Evolutionary conservation across 2,888 invertebrate genomes (phyloP).

Genomic region (Andrena marginata): DNA sequence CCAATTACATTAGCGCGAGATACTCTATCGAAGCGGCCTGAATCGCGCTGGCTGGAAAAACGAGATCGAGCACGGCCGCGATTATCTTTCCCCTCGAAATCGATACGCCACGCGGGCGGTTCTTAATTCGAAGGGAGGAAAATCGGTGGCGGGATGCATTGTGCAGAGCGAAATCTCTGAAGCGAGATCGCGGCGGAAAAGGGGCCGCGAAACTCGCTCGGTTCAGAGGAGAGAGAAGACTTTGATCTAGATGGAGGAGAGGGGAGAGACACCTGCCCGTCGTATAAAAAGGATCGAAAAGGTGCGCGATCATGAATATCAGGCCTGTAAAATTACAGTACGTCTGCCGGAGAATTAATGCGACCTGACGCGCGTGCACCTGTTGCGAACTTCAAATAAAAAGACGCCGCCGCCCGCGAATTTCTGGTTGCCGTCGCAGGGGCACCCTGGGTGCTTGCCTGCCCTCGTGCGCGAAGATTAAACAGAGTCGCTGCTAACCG

Average conservation of each 20-base stretch:
- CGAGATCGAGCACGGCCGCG: constrained; percentile 4
- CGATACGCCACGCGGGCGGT: too few relatives aligned
- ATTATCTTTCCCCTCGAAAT: background rate
- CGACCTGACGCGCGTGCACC: constrained; percentile 47
- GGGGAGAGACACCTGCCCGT: constrained; percentile 58
- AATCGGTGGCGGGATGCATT: background rate
- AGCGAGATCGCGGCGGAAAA: background rate
- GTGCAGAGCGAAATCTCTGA: background rate
- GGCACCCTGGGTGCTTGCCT: too few relatives aligned
- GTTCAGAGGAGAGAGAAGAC: constrained; percentile 27
- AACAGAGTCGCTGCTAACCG: too few relatives aligned
- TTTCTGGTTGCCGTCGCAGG: background rate
- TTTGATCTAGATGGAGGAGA: constrained; percentile 40
- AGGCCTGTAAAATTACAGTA: constrained; percentile 50
- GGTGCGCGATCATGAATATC: constrained; percentile 58
- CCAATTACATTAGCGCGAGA: constrained; percentile 55
- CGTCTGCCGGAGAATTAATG: constrained; percentile 44
- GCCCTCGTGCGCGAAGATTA: too few relatives aligned
- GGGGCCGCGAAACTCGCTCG: background rate
- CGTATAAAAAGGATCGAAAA: constrained; percentile 50
- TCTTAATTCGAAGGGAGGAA: background rate
- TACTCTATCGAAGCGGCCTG: constrained; percentile 42
- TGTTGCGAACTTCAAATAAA: constrained; percentile 44
- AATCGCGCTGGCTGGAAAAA: constrained; percentile 27
- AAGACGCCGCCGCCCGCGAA: background rate